Evolutionary conservation across 1,140 invertebrate species (phyloP).

Genomic region (Hyles euphorbiae): DNA sequence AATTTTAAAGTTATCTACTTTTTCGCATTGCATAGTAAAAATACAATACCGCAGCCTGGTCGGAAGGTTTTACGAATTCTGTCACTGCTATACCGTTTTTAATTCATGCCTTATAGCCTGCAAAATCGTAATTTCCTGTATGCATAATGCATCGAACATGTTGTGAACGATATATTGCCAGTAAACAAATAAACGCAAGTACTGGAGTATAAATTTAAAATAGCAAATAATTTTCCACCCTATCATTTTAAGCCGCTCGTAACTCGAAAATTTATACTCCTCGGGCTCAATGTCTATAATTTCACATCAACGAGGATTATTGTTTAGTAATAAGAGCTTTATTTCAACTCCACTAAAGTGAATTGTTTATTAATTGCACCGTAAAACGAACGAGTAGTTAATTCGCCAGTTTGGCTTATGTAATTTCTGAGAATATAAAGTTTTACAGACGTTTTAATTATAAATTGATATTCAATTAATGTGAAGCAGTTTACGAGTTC

Average conservation of each 20-base stretch:
- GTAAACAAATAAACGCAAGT: slow-evolving; percentile 8
- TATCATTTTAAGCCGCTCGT: slow-evolving; percentile 26
- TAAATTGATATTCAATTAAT: slow-evolving; percentile 10
- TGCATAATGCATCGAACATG: slow-evolving; percentile 1
- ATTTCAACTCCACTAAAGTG: slow-evolving; percentile 30
- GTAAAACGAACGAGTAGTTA: slow-evolving; percentile 26
- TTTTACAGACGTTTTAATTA: slow-evolving; percentile 7
- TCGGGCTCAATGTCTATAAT: slow-evolving; percentile 26
- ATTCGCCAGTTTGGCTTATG: slow-evolving; percentile 20
- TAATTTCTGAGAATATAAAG: slow-evolving; percentile 25
- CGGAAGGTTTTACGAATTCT: not conserved
- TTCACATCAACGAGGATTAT: slow-evolving; percentile 23
- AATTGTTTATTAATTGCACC: slow-evolving; percentile 40
- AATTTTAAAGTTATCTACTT: no score
- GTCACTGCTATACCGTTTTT: not conserved
- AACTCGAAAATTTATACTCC: slow-evolving; percentile 30
- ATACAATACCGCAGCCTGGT: not conserved
- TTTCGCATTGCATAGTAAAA: no score
- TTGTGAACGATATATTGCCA: not conserved
- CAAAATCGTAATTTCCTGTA: slow-evolving; percentile 3
- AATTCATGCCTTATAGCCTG: not conserved
- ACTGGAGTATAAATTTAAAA: slow-evolving; percentile 6
- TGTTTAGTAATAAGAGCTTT: slow-evolving; percentile 31
- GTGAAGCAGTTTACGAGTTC: slow-evolving; percentile 5
- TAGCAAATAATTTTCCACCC: slow-evolving; percentile 11